Evolutionary conservation across 1,140 invertebrate species (phyloP).

Genomic region (Sinonovacula constricta): DNA sequence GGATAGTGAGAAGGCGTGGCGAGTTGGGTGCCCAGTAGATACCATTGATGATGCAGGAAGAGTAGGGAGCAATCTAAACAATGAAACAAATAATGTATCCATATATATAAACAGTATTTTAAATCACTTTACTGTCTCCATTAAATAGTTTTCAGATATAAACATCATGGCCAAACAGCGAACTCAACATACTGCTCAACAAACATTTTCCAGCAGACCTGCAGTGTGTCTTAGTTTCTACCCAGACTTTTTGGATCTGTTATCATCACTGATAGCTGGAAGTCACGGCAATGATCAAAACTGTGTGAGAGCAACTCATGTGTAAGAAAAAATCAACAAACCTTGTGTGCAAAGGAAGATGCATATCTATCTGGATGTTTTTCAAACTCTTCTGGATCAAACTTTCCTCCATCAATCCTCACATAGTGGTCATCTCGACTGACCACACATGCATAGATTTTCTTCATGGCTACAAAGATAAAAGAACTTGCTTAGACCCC

Average conservation of each 20-base stretch:
- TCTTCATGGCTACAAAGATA: constrained; percentile 89
- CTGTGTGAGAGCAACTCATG: neutral
- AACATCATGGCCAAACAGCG: too few species aligned
- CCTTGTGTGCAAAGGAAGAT: constrained; percentile 97
- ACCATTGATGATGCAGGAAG: constrained; percentile 97
- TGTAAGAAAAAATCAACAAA: constrained; percentile 75
- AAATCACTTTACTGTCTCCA: too few species aligned
- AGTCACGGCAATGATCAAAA: neutral
- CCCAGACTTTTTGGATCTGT: too few species aligned
- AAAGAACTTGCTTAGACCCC: too few species aligned
- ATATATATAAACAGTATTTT: too few species aligned
- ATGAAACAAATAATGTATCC: too few species aligned
- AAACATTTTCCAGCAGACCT: too few species aligned
- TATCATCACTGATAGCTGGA: too few species aligned
- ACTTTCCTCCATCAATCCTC: constrained; percentile 91
- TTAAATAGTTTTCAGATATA: too few species aligned
- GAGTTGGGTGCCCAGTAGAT: constrained; percentile 99
- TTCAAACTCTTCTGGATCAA: constrained; percentile 94
- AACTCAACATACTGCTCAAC: too few species aligned
- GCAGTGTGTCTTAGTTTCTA: too few species aligned
- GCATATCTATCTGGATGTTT: constrained; percentile 95
- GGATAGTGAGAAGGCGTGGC: constrained; percentile 97
- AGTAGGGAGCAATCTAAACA: constrained; percentile 94
- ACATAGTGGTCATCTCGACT: constrained; percentile 95
- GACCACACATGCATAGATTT: constrained; percentile 96